Percentiles rank a stretch among this genome's conserved stretches.
These are phyloP conservation scores for Tridacna crocea DNA, from an alignment of 2,888 invertebrate genomes.

Conservation along the genomic window DNA sequence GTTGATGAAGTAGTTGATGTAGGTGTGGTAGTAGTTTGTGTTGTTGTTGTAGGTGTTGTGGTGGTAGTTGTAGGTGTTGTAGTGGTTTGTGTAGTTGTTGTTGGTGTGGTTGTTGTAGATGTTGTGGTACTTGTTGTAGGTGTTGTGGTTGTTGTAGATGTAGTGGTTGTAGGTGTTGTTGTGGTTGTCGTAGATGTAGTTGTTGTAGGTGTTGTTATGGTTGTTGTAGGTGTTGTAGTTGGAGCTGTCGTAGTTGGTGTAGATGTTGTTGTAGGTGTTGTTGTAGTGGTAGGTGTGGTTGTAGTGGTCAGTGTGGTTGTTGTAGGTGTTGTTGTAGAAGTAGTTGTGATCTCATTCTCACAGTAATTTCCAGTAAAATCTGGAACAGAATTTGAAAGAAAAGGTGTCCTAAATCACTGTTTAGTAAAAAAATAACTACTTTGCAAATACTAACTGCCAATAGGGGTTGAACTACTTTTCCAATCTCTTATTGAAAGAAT, in stretches of 20 bases:
- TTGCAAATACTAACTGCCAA: no score
- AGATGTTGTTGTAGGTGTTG: slow-evolving; percentile 29
- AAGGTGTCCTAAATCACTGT: neutral
- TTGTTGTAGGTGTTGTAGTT: no score
- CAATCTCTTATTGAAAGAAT: no score
- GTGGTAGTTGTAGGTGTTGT: neutral
- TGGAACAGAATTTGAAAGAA: slow-evolving; percentile 2
- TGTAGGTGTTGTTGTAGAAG: slow-evolving; percentile 28
- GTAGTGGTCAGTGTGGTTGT: neutral
- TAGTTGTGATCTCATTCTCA: slow-evolving; percentile 30
- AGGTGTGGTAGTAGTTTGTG: neutral
- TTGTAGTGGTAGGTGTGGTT: slow-evolving; percentile 26
- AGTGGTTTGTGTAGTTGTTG: slow-evolving; percentile 5
- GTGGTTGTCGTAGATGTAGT: slow-evolving; percentile 32
- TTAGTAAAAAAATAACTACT: no score
- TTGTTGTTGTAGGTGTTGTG: slow-evolving; percentile 26
- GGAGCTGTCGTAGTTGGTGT: no score
- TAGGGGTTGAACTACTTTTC: no score
- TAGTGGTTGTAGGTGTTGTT: slow-evolving; percentile 11
- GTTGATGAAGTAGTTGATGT: slow-evolving; percentile 10
- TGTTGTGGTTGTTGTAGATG: slow-evolving; percentile 24
- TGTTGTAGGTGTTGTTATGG: neutral
- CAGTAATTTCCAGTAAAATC: slow-evolving; percentile 35
- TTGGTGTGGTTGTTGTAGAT: neutral
- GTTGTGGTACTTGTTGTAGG: neutral